Evolutionary conservation across 2,888 invertebrate genomes (phyloP).

Genomic region (Athripsodes cinereus): DNA sequence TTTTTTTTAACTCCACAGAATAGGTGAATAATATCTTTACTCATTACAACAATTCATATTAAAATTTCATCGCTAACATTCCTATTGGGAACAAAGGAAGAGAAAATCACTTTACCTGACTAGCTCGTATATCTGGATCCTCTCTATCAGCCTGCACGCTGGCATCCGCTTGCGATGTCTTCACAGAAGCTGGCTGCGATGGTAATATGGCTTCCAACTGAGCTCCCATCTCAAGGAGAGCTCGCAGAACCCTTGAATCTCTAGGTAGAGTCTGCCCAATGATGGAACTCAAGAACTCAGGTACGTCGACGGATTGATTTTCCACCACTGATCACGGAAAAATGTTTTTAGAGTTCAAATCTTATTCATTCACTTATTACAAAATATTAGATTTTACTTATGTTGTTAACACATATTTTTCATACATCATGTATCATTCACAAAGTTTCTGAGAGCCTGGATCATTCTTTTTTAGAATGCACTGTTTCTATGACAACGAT

Average conservation of each 20-base stretch:
- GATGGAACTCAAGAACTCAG: conserved; percentile 45
- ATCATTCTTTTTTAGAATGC: too few species aligned
- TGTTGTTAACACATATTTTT: too few species aligned
- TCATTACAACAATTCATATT: background rate
- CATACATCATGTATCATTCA: too few species aligned
- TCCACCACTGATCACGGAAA: background rate
- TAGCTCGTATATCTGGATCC: conserved; percentile 29
- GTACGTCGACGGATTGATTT: conserved; percentile 8
- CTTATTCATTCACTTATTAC: too few species aligned
- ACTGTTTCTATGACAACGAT: too few species aligned
- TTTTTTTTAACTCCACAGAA: background rate
- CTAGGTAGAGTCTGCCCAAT: conserved; percentile 57
- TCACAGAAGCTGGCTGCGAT: conserved; percentile 29
- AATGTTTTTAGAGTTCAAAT: too few species aligned
- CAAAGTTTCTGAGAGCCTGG: too few species aligned
- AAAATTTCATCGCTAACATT: too few species aligned
- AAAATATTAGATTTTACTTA: too few species aligned
- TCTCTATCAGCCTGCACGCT: conserved; percentile 37
- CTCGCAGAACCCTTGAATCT: conserved; percentile 63
- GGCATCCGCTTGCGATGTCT: conserved; percentile 6
- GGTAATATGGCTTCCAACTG: conserved; percentile 38
- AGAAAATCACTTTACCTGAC: conserved; percentile 35
- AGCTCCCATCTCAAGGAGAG: conserved; percentile 71
- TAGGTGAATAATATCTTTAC: background rate
- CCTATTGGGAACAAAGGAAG: too few species aligned